These are phyloP conservation scores for Xestia xanthographa DNA, from an alignment of 2,888 invertebrate genomes.

Conservation along the genomic window DNA sequence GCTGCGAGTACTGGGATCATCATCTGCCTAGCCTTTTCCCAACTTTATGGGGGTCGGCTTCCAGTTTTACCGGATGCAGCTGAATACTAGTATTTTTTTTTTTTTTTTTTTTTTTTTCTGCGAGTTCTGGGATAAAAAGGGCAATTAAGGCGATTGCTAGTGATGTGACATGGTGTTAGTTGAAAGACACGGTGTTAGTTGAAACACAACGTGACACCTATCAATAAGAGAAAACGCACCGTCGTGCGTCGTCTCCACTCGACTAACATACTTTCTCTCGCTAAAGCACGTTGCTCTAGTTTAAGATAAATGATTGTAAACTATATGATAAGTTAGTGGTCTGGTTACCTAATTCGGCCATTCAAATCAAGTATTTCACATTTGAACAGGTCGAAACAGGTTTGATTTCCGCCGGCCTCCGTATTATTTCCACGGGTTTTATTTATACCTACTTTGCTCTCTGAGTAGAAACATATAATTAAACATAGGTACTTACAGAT, in stretches of 20 bases:
- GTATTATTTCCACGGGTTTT: not conserved
- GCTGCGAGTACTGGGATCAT: not conserved
- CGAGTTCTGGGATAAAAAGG: not conserved
- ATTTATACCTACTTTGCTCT: not conserved
- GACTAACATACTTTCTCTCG: not conserved
- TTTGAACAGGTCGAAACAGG: not conserved
- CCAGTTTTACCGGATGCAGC: no score
- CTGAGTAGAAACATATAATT: not conserved
- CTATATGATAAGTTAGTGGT: not conserved
- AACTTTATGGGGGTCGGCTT: no score
- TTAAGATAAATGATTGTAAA: not conserved
- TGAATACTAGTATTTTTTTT: no score
- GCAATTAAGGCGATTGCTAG: no score
- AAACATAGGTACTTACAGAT: not conserved
- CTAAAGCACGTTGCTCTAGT: not conserved
- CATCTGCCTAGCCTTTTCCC: no score
- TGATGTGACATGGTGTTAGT: not conserved
- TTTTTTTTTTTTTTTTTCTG: no score
- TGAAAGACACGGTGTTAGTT: not conserved
- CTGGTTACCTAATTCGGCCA: not conserved
- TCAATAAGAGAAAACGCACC: no score
- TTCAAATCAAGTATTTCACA: not conserved
- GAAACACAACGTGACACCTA: not conserved
- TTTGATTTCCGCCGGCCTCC: not conserved
- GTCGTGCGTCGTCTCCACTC: not conserved